Base-by-base conservation (phyloP, 2,888 invertebrate species). In the Galeruca laticollis region DNA sequence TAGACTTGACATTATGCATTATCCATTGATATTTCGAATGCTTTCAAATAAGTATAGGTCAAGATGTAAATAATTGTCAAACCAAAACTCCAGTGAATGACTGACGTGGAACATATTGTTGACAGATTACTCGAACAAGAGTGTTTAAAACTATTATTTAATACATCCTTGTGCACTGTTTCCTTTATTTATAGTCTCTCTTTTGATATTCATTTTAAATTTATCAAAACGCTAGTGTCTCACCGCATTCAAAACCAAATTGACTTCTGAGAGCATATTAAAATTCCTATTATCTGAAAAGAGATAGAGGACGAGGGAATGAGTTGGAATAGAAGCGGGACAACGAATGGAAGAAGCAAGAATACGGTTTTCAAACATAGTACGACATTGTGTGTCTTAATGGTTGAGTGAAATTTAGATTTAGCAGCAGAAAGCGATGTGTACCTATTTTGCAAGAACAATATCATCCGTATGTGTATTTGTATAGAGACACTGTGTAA, bases 371-470 rank as follows among this genome's bases (percentile, higher is more conserved):
- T 61, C 49, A 61, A 31, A 51, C 26, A 51, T 49, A 49, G 33
- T 33, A 31, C 26, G 60, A 60, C 21, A 43, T 51, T 61, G 61
- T 62, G 20, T 61, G 33, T 52, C 21, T 62, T 62, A 62, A 52
- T 62, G 62, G 52, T 62, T 52, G 52, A 62, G 11, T 62, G 52
- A 52, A 54, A 52, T 62, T 52, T 35, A 52, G 26, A 62, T 61
- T 51, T 51, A 51, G 61, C 26, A 54, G 54, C 35, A 57, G 35
- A 57, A 57, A 35, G 56, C 52, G 52, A 51, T 40, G 61, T 68
- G 61, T 68, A 61, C 35, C 47, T 56, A 68, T 68, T 68, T 68
- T 62, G 62, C 56, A 62, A 51, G 68, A 68, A 68, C 61, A 57
- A 56, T 60, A 56, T 57, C 49, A 54, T 62, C 35, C 49, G n/a